Conservation (phyloP, 2,797 vertebrate genomes). For the Micropoecilia bifurca region DNA sequence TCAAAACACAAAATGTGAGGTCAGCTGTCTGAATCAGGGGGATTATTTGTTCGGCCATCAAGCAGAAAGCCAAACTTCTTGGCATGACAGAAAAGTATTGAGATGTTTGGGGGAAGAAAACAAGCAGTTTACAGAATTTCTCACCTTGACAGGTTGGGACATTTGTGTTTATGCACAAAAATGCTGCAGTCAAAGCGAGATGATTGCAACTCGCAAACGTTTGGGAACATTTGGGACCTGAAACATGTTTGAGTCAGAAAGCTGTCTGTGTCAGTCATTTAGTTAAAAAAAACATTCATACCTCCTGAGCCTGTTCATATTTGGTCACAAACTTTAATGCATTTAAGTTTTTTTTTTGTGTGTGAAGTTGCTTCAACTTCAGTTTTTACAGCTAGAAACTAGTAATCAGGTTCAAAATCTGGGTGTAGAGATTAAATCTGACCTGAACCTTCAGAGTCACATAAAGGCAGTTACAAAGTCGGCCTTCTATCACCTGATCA, state of each 20-base stretch:
- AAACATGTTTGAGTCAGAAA: background rate
- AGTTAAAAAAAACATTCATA: background rate
- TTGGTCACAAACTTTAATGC: background rate
- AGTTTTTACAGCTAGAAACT: too few species aligned
- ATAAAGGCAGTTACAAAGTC: too few species aligned
- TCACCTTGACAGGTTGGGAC: background rate
- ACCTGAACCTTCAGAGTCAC: too few species aligned
- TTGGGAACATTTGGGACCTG: background rate
- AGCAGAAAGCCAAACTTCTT: background rate
- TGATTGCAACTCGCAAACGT: background rate
- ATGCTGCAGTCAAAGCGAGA: background rate
- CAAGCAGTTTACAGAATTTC: background rate
- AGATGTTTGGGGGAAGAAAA: background rate
- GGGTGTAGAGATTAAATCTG: too few species aligned
- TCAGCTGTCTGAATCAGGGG: background rate
- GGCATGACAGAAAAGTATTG: background rate
- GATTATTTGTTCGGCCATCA: background rate
- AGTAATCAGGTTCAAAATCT: too few species aligned
- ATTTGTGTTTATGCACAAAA: slow-evolving; percentile 3
- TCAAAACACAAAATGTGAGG: background rate
- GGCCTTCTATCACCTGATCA: too few species aligned
- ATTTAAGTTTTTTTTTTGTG: background rate
- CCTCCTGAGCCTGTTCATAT: background rate
- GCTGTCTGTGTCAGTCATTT: background rate
- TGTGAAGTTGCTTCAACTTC: too few species aligned